Evolutionary conservation across 2,797 vertebrate genomes (phyloP).

Genomic region (Pseudochirops cupreus): DNA sequence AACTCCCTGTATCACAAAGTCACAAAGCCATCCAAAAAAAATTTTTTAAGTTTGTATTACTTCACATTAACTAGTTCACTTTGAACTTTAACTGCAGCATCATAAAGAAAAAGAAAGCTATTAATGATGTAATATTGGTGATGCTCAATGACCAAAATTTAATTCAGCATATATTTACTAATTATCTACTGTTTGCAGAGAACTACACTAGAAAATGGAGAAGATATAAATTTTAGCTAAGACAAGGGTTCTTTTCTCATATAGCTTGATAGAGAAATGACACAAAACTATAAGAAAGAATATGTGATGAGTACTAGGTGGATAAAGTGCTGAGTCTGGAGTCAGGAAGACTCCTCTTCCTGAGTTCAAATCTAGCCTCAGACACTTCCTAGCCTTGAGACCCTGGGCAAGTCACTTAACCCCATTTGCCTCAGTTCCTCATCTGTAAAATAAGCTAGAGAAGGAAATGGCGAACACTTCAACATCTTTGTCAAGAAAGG

Average conservation of each 20-base stretch:
- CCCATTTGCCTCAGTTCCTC: slow-evolving; percentile 14
- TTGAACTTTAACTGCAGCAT: not conserved
- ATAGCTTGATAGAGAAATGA: not conserved
- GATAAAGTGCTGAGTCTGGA: not conserved
- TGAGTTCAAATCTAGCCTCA: not conserved
- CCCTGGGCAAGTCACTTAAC: not conserved
- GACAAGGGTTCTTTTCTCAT: not conserved
- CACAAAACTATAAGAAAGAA: not conserved
- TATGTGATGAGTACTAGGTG: not conserved
- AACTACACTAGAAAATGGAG: not conserved
- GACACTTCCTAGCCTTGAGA: not conserved
- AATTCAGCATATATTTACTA: not conserved
- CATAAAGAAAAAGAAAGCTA: not conserved
- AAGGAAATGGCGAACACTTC: too few relatives aligned
- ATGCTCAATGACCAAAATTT: not conserved
- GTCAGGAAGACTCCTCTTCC: not conserved
- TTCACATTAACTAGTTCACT: not conserved
- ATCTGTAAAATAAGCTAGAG: not conserved
- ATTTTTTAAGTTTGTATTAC: not conserved
- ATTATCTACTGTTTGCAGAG: not conserved
- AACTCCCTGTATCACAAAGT: not conserved
- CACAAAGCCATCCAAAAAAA: not conserved
- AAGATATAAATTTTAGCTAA: not conserved
- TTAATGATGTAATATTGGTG: not conserved
- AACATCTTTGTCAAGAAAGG: too few relatives aligned